Base-by-base conservation (phyloP, 92 coral and sea anemone genomes). In the Metridium senile region DNA sequence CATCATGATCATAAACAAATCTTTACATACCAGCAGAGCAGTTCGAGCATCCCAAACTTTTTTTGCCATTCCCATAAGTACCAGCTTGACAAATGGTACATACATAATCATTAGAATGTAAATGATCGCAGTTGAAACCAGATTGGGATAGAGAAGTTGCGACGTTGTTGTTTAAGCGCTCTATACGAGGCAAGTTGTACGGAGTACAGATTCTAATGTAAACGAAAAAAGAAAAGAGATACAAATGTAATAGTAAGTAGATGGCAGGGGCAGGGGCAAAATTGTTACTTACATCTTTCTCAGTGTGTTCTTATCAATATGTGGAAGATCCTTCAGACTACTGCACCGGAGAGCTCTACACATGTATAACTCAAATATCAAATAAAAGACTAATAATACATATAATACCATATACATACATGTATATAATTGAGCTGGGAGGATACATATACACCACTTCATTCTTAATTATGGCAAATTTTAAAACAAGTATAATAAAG, bases 261-360 rank as follows among this genome's bases (percentile, higher is more conserved):
- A n/a, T n/a, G n/a, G n/a, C n/a, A n/a, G n/a, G n/a, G n/a, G n/a
- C n/a, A n/a, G n/a, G n/a, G n/a, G n/a, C n/a, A n/a, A n/a, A n/a
- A 39, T 6, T 39, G 13, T 39, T 39, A 62, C 71, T 66, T 66
- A 66, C 71, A 66, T 33, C 10, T 66, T 9, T 21, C 46, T 39
- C 21, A 46, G 21, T 11, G 71, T 8, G 30, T 28, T 17, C 22
- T 17, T 35, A 1, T 20, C 26, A 33, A 23, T 17, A 33, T 26
- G 51, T 27, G 71, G 71, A 17, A 66, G 46, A 66, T 32, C 21
- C 0, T 0, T 46, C 71, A 66, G 46, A 66, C 43, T 33, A 26
- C 46, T 32, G 43, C 71, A 66, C 8, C 25, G 11, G 26, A 66
- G 10, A 29, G 43, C 39, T 1, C 71, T 66, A 46, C 33, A n/a